These are phyloP conservation scores for Rhinichthys osculus DNA, from an alignment of 2,797 vertebrate genomes.

Conservation along the genomic window DNA sequence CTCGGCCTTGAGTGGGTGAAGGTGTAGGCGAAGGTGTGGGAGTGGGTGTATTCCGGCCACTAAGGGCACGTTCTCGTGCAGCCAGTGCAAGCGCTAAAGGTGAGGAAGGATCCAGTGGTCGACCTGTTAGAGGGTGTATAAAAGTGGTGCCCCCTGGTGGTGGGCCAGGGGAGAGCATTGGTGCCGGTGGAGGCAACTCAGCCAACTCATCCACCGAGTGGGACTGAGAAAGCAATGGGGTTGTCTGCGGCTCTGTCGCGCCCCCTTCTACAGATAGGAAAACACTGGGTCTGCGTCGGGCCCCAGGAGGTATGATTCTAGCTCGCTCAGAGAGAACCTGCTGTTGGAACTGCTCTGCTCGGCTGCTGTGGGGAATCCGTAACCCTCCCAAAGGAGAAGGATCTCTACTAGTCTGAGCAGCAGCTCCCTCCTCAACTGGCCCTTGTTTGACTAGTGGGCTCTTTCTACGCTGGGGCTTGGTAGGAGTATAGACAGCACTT, in stretches of 20 bases:
- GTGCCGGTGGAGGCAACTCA: conserved; percentile 89
- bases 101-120: conserved; percentile 94
- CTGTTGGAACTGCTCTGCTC: conserved; percentile 87
- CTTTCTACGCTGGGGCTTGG: conserved; percentile 96
- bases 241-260: conserved; percentile 81
- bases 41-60: conserved; percentile 77
- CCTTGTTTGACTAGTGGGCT: conserved; percentile 95
- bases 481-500: conserved; percentile 87
- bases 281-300: conserved; percentile 87
- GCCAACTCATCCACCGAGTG: conserved; percentile 95
- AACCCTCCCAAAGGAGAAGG: conserved; percentile 69
- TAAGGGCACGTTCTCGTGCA: conserved; percentile 93
- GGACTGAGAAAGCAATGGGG: conserved; percentile 91
- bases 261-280: conserved; percentile 96
- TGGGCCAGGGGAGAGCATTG: conserved; percentile 89
- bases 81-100: conserved; percentile 96
- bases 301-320: conserved; percentile 77
- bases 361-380: conserved; percentile 82
- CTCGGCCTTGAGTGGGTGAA: conserved; percentile 87
- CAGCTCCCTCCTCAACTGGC: conserved; percentile 91
- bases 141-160: conserved; percentile 89
- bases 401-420: conserved; percentile 61
- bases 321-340: conserved; percentile 82
- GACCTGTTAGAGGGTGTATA: conserved; percentile 95
- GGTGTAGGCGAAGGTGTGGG: conserved; percentile 76